phyloP scores from a whole-genome alignment of 2,888 invertebrate genomes.

The Cataglyphis altisquamis region DNA sequence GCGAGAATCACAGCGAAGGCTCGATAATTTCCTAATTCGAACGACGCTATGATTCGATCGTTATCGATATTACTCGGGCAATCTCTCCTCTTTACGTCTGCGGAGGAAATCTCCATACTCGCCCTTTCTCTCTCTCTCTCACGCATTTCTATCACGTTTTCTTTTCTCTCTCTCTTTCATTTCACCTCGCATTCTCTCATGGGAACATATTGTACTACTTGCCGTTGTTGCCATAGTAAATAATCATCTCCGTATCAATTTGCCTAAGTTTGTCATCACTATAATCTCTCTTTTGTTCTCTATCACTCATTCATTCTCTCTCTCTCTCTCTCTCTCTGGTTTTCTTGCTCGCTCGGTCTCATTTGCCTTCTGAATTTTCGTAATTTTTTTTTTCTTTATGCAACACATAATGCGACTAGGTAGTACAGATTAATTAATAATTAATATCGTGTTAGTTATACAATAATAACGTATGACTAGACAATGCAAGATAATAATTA shows the following conservation, averaged over 20 bases:
- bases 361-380: constrained; percentile 79
- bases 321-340: constrained; percentile 62
- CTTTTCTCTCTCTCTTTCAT: constrained; percentile 56
- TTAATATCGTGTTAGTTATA: constrained; percentile 86
- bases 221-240: constrained; percentile 64
- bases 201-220: constrained; percentile 69
- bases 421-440: constrained; percentile 86
- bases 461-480: constrained; percentile 86
- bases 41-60: constrained; percentile 68
- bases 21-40: constrained; percentile 11
- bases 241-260: constrained; percentile 42
- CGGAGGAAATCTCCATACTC: constrained; percentile 74
- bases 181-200: constrained; percentile 55
- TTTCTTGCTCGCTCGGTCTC: constrained; percentile 70
- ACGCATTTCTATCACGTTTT: constrained; percentile 56
- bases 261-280: constrained; percentile 43
- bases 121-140: constrained; percentile 44
- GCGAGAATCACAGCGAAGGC: neutral
- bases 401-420: constrained; percentile 86
- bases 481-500: constrained; percentile 86
- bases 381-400: constrained; percentile 80
- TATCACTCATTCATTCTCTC: constrained; percentile 30
- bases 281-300: constrained; percentile 54
- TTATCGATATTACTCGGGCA: constrained; percentile 61
- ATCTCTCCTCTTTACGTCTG: constrained; percentile 68